Evolutionary conservation across 2,888 invertebrate genomes (phyloP).

Genomic region (Dastarcus helophoroides): DNA sequence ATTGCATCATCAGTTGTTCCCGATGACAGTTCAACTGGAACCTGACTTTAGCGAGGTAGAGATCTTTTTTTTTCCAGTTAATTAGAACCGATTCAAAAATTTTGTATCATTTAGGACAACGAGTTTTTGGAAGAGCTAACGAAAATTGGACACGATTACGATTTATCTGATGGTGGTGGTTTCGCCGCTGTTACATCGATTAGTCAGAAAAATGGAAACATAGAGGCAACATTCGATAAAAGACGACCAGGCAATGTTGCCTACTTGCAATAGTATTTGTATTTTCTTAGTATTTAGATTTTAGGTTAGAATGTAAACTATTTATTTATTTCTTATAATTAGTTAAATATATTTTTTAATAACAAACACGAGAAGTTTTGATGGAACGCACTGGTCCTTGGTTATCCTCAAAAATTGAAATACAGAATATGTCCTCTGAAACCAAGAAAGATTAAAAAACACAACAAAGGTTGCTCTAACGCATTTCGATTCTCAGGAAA

Average conservation of each 20-base stretch:
- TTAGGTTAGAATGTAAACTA: too few species aligned
- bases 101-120: constrained; percentile 26
- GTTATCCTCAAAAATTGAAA: too few species aligned
- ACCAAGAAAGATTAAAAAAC: too few species aligned
- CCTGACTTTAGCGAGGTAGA: constrained; percentile 17
- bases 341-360: too few species aligned
- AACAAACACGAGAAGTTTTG: too few species aligned
- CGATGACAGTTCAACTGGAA: constrained; percentile 44
- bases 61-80: constrained; percentile 7
- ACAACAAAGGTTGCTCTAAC: too few species aligned
- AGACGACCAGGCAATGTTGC: constrained; percentile 44
- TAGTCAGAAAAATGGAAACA: constrained; percentile 37
- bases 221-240: constrained; percentile 34
- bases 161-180: constrained; percentile 41
- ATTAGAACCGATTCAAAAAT: neutral
- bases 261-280: too few species aligned
- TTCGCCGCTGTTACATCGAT: constrained; percentile 54
- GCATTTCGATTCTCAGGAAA: constrained; percentile 58
- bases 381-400: too few species aligned
- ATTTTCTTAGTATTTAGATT: too few species aligned
- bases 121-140: constrained; percentile 37
- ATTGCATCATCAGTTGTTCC: constrained; percentile 53
- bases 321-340: too few species aligned
- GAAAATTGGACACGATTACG: constrained; percentile 42
- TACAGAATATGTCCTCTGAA: too few species aligned